Conservation (phyloP, 1,140 invertebrate species). For the Euwallacea similis region DNA sequence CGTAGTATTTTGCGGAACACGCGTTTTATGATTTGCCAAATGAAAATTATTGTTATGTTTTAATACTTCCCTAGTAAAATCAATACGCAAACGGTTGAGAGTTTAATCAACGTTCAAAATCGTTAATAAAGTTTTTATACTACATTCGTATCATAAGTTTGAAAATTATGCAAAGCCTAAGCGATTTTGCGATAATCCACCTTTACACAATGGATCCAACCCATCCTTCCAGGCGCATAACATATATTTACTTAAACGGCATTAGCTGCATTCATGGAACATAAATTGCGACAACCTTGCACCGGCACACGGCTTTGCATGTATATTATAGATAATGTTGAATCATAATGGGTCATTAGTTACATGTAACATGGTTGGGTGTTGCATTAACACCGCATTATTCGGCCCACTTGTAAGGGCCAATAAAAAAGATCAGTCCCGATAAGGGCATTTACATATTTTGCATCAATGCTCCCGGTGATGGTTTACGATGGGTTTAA, state of each 20-base stretch:
- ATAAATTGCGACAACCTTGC: conserved; percentile 35
- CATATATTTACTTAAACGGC: conserved; percentile 35
- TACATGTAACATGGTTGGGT: conserved; percentile 28
- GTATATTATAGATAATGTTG: conserved; percentile 37
- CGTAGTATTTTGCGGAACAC: no score
- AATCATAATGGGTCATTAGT: conserved; percentile 35
- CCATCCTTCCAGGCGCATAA: neutral
- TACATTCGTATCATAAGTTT: no score
- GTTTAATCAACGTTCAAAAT: no score
- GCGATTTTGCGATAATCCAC: no score
- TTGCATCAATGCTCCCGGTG: neutral
- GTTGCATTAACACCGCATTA: conserved; percentile 29
- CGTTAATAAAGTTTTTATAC: no score
- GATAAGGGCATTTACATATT: conserved; percentile 3
- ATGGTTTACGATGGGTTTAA: neutral
- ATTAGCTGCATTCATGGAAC: conserved; percentile 20
- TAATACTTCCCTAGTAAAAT: no score
- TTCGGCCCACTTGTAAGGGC: neutral
- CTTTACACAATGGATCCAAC: no score
- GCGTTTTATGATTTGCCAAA: no score
- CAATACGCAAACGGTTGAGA: no score
- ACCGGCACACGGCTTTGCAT: conserved; percentile 23
- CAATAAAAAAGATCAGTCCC: conserved; percentile 6
- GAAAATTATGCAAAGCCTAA: no score
- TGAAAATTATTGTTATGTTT: no score